Evolutionary conservation across 2,113 vertebrate genomes (phyloP), one percentile per base, ranked within the genome.

Genomic region (Lynx canadensis): DNA sequence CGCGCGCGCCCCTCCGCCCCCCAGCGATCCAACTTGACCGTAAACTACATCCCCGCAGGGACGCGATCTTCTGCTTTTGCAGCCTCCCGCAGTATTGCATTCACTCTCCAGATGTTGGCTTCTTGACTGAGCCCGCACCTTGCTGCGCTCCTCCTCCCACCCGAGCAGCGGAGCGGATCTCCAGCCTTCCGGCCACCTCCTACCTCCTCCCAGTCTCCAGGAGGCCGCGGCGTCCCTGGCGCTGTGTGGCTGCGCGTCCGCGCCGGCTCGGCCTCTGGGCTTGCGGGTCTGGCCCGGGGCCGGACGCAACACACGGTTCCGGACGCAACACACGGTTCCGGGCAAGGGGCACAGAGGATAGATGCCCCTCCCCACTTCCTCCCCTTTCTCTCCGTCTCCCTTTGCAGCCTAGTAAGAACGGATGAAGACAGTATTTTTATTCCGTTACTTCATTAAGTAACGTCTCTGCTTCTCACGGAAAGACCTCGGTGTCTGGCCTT

Each of bases 231-330:
- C 74, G 31, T 25, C 18, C 7, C 4, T 0, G 3, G 13, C 2
- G 3, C 79, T 36, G 11, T 0, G 65, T 1, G 29, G 4, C 79
- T 12, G 57, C 57, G 3, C 0, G 10, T 41, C n/a, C 76, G 7
- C 3, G 2, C 66, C 38, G 1, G 45, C 57, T 82, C 7, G 9
- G 38, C 38, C 33, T 4, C 0, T 0, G 7, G 31, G 18, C 38
- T 89, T 4, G 0, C n/a, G 1, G 7, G 36, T 29, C 10, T 2
- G 0, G 66, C n/a, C 4, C 1, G 0, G 12, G 18, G 5, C 16
- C 8, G 0, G 48, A 48, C 2, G 50, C 16, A 45, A 45, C 45
- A 9, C 45, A 45, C 41, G 41, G 41, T 41, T 41, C 41, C 41
- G 41, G 41, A 41, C 41, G 5, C 41, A 41, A 41, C 41, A 41